A percentile compares a stretch with the other conserved stretches of the same genome.
These are phyloP conservation scores for Rhadina sibilatrix DNA, from an alignment of 2,113 vertebrate genomes.

Conservation along the genomic window DNA sequence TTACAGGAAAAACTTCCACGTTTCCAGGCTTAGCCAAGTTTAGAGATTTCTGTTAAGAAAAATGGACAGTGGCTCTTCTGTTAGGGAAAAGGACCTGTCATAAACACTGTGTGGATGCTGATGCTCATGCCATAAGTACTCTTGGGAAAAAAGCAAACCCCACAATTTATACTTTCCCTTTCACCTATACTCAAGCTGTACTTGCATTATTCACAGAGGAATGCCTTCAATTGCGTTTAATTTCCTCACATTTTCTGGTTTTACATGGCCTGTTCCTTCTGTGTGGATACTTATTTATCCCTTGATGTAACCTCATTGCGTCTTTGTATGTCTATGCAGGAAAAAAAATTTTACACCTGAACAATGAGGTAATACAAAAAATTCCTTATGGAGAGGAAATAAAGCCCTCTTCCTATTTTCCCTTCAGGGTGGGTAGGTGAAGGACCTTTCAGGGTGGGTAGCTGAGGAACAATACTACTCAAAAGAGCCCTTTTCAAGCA, in stretches of 20 bases:
- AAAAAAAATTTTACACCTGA: neutral
- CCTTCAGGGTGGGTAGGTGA: neutral
- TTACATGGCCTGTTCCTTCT: accelerated
- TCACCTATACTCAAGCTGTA: neutral
- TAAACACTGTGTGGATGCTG: neutral
- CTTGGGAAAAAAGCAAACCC: neutral
- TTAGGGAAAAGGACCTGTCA: neutral
- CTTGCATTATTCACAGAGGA: neutral
- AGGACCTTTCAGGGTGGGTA: neutral
- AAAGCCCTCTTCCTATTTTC: neutral
- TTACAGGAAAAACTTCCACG: neutral
- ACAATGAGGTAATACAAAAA: neutral
- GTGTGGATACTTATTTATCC: neutral
- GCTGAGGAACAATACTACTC: neutral
- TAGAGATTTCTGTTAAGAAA: neutral
- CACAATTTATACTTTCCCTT: neutral
- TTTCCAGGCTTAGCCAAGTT: neutral
- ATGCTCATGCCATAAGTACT: accelerated
- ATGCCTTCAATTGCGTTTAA: neutral
- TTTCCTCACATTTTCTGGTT: neutral
- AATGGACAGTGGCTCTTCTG: neutral
- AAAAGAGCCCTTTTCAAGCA: neutral
- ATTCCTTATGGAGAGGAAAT: neutral
- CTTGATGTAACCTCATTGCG: neutral
- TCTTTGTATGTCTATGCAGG: neutral